Evolutionary conservation across 2,113 vertebrate species (phyloP).

Genomic region (Stegastes partitus): DNA sequence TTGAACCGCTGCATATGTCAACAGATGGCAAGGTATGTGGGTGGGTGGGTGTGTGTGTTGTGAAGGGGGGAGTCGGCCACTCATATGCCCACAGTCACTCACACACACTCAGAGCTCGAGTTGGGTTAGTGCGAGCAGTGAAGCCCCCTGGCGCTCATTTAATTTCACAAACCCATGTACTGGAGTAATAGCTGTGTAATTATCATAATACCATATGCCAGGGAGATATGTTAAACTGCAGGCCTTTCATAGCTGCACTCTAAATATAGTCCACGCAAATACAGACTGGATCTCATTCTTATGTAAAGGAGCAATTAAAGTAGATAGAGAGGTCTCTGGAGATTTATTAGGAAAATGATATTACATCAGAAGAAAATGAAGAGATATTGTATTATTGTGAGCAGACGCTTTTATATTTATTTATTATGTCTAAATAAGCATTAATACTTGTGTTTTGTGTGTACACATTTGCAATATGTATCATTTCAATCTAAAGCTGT

Average conservation of each 20-base stretch:
- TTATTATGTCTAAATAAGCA: background rate
- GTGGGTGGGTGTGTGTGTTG: conserved; percentile 48
- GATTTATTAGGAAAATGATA: conserved; percentile 2
- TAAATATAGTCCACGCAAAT: conserved; percentile 65
- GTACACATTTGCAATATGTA: background rate
- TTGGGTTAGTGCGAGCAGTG: conserved; percentile 22
- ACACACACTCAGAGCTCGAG: conserved; percentile 11
- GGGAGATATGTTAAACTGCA: conserved; percentile 45
- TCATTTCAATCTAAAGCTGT: background rate
- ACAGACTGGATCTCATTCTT: conserved; percentile 37
- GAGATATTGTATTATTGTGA: background rate
- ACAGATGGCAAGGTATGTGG: conserved; percentile 76
- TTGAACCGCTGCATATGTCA: conserved; percentile 79
- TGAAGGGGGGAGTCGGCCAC: conserved; percentile 29
- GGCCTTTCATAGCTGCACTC: conserved; percentile 27
- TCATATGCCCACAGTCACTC: conserved; percentile 25
- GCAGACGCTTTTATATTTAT: background rate
- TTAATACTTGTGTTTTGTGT: background rate
- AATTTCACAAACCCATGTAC: conserved; percentile 17
- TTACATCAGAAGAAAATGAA: conserved; percentile 11
- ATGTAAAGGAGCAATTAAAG: conserved; percentile 57
- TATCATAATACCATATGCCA: conserved; percentile 55
- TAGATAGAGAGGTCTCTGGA: conserved; percentile 12
- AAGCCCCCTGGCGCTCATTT: conserved; percentile 39
- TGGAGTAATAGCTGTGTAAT: conserved; percentile 44